These are phyloP conservation scores for Cylas formicarius DNA, from an alignment of 1,140 invertebrate species.

Conservation along the genomic window DNA sequence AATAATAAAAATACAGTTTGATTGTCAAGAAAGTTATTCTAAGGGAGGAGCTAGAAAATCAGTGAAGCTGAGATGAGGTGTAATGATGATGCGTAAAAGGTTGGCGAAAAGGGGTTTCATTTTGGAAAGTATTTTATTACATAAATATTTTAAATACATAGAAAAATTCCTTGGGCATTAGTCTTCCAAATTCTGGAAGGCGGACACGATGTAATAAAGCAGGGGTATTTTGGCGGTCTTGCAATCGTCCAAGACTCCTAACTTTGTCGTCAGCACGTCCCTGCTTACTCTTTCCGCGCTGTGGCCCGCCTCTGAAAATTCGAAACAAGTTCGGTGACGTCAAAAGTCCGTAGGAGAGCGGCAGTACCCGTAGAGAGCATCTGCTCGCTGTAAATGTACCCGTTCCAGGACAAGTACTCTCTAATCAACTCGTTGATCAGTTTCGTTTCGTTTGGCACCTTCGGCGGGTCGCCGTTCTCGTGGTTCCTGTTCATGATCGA, in stretches of 20 bases:
- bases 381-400: conserved; percentile 48
- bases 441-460: conserved; percentile 44
- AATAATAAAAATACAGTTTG: no score
- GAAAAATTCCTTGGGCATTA: no score
- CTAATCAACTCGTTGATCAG: conserved; percentile 47
- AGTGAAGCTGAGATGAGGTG: no score
- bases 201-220: conserved; percentile 34
- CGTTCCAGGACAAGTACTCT: conserved; percentile 50
- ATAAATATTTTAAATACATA: no score
- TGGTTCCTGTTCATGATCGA: conserved; percentile 34
- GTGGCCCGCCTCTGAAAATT: conserved; percentile 36
- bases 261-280: conserved; percentile 36
- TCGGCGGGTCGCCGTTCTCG: conserved; percentile 28
- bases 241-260: conserved; percentile 36
- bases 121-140: no score
- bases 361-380: conserved; percentile 43
- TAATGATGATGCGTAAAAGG: no score
- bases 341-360: not conserved
- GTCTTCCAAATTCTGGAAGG: conserved; percentile 25
- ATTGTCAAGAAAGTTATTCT: no score
- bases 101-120: no score
- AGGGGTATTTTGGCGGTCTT: conserved; percentile 38
- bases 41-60: no score
- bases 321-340: not conserved
- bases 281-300: conserved; percentile 26